These are phyloP conservation scores for Paramormyrops kingsleyae DNA, from an alignment of 2,113 vertebrate species.

Conservation along the genomic window DNA sequence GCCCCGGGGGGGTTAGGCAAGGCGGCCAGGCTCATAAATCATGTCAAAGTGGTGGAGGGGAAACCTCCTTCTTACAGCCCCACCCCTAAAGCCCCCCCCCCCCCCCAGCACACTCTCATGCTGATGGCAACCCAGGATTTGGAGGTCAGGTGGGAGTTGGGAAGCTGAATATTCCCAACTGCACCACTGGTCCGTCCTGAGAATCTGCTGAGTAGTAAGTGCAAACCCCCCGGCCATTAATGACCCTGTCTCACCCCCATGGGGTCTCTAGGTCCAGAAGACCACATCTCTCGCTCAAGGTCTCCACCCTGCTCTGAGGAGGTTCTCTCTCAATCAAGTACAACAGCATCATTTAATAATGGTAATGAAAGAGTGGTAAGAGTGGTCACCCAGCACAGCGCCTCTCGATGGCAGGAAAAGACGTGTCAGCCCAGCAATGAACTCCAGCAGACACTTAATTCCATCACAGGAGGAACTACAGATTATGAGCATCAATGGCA, in stretches of 20 bases:
- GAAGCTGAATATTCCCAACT: not conserved
- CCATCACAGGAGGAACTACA: not conserved
- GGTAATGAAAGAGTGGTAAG: not conserved
- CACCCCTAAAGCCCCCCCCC: not conserved
- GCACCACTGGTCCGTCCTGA: not conserved
- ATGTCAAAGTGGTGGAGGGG: not conserved
- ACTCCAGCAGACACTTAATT: not conserved
- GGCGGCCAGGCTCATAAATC: not conserved
- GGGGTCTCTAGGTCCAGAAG: constrained; percentile 39
- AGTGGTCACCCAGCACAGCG: not conserved
- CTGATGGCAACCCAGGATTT: not conserved
- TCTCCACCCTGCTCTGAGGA: not conserved
- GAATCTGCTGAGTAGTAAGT: constrained; percentile 33
- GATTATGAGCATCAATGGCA: not conserved
- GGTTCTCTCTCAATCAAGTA: not conserved
- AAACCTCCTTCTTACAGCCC: constrained; percentile 10
- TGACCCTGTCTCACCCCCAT: constrained; percentile 52
- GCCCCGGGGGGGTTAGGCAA: not conserved
- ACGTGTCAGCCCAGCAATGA: constrained; percentile 10
- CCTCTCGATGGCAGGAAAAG: not conserved
- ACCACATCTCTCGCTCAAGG: constrained; percentile 27
- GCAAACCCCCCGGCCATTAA: constrained; percentile 50
- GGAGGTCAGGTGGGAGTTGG: not conserved
- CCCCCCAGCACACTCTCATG: not conserved
- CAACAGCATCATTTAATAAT: not conserved